phyloP scores from a whole-genome alignment of 2,888 invertebrate genomes.

The Tubiluchus corallicola region DNA sequence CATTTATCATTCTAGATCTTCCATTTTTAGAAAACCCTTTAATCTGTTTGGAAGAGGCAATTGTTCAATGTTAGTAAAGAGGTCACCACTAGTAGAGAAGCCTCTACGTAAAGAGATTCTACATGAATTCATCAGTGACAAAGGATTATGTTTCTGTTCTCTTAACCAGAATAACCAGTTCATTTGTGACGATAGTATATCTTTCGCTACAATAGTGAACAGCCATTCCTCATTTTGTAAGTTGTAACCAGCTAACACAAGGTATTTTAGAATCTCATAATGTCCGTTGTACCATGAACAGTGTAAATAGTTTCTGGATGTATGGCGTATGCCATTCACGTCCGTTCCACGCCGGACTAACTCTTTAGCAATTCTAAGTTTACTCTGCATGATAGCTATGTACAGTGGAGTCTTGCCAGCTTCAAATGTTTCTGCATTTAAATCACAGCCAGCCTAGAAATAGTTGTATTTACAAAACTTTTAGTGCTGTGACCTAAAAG shows the following conservation, averaged over 20 bases:
- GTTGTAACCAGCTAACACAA: neutral
- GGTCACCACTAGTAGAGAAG: no score
- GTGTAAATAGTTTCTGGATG: neutral
- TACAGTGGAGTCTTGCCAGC: neutral
- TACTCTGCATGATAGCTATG: slow-evolving; percentile 1
- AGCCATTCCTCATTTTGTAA: slow-evolving; percentile 1
- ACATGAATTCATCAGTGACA: neutral
- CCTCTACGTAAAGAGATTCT: neutral
- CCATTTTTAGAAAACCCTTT: neutral
- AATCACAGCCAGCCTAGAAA: neutral
- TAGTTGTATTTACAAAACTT: no score
- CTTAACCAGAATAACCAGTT: neutral
- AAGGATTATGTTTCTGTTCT: neutral
- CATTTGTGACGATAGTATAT: neutral
- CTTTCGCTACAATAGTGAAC: neutral
- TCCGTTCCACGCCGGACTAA: neutral
- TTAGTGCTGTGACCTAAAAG: no score
- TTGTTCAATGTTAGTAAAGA: neutral
- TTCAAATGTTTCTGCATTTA: neutral
- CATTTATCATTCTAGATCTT: no score
- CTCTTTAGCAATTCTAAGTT: neutral
- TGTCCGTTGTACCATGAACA: neutral
- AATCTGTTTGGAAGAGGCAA: neutral
- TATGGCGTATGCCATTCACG: neutral
- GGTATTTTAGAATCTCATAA: neutral